Conservation (phyloP, 2,113 vertebrate genomes). For the Carlito syrichta region DNA sequence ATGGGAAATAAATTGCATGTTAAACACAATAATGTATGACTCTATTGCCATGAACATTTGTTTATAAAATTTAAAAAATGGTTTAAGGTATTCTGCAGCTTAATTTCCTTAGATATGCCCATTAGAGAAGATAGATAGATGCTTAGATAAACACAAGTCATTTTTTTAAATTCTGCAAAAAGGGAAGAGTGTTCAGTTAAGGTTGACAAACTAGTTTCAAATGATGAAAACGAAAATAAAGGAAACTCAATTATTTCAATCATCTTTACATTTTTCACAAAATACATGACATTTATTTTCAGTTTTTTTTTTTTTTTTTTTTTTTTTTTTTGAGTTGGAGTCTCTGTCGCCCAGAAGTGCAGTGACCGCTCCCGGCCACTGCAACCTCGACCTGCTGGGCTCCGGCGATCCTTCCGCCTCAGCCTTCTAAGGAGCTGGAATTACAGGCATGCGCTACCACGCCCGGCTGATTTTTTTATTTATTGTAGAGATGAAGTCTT, state of each 20-base stretch:
- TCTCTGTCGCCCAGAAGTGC: no score
- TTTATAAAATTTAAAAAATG: constrained; percentile 27
- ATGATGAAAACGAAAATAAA: background rate
- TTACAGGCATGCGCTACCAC: no score
- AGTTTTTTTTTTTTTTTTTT: background rate
- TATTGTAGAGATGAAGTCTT: no score
- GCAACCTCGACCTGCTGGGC: no score
- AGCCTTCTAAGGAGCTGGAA: no score
- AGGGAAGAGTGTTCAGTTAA: background rate
- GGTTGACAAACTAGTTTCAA: constrained; percentile 14
- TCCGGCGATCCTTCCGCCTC: no score
- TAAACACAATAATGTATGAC: background rate
- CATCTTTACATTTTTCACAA: background rate
- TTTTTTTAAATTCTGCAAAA: constrained; percentile 29
- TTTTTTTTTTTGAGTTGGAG: no score
- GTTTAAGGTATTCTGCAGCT: background rate
- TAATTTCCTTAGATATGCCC: background rate
- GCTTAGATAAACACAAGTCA: background rate
- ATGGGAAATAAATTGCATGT: background rate
- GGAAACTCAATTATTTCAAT: background rate
- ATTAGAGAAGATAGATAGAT: background rate
- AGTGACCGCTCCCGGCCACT: no score
- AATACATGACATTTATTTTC: background rate
- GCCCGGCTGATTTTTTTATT: no score
- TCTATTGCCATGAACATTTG: background rate